phyloP scores from a whole-genome alignment of 1,140 invertebrate species.

The Drosophila repleta region DNA sequence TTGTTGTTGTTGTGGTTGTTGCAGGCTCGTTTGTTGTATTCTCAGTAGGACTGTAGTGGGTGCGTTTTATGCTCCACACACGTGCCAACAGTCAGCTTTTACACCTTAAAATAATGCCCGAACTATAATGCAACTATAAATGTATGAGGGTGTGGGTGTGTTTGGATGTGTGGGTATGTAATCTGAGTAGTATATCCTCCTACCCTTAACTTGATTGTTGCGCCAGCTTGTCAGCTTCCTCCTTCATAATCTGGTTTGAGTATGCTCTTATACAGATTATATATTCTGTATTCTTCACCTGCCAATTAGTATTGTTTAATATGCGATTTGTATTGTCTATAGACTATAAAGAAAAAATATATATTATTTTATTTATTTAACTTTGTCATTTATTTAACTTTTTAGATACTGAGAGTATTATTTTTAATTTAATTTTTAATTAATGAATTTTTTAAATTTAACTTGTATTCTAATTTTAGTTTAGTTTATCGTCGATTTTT shows the following conservation, averaged over 20 bases:
- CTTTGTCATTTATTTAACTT: no score
- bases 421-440: no score
- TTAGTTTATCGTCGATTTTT: no score
- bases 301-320: no score
- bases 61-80: slow-evolving; percentile 34
- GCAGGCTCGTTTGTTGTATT: slow-evolving; percentile 29
- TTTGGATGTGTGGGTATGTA: background rate
- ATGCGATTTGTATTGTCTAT: no score
- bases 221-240: slow-evolving; percentile 12
- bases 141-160: background rate
- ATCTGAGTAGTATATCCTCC: slow-evolving; percentile 3
- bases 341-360: no score
- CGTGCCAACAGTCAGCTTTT: slow-evolving; percentile 21
- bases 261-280: no score
- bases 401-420: no score
- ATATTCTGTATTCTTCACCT: no score
- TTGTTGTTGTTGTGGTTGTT: slow-evolving; percentile 8
- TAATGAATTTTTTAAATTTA: no score
- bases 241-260: background rate
- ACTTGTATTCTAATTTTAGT: no score
- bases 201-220: slow-evolving; percentile 9
- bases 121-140: slow-evolving; percentile 8
- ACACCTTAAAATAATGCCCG: slow-evolving; percentile 32
- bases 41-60: slow-evolving; percentile 1
- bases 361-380: no score